Percentiles rank a stretch among this genome's conserved stretches.
These are phyloP conservation scores for Seriola dumerili DNA, from an alignment of 2,113 vertebrate genomes.

Conservation along the genomic window DNA sequence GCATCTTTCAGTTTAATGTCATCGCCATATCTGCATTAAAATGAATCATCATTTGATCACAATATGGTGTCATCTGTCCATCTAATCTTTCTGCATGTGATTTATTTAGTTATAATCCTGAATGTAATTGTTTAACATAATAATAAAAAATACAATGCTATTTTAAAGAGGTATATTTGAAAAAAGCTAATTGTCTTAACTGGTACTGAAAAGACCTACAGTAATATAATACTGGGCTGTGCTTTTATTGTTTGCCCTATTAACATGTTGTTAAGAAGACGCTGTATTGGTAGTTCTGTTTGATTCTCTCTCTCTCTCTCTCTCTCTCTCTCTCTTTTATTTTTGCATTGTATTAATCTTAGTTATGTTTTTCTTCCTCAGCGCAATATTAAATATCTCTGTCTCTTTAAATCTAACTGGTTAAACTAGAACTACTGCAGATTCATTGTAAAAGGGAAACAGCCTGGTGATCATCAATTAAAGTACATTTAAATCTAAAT, in stretches of 20 bases:
- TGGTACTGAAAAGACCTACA: constrained; percentile 87
- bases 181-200: constrained; percentile 88
- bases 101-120: constrained; percentile 88
- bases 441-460: constrained; percentile 90
- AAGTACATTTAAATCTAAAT: constrained; percentile 82
- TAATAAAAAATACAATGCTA: constrained; percentile 79
- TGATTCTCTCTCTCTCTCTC: constrained; percentile 49
- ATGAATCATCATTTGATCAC: constrained; percentile 61
- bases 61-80: constrained; percentile 84
- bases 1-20: constrained; percentile 63
- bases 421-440: constrained; percentile 85
- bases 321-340: constrained; percentile 27
- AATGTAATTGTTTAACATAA: constrained; percentile 91
- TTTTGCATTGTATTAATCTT: constrained; percentile 85
- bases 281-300: constrained; percentile 84
- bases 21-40: constrained; percentile 56
- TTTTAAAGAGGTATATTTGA: constrained; percentile 86
- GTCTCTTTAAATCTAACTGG: constrained; percentile 83
- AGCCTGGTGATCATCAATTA: constrained; percentile 91
- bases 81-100: constrained; percentile 94
- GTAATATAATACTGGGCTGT: constrained; percentile 86
- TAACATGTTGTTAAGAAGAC: constrained; percentile 87
- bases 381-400: constrained; percentile 88
- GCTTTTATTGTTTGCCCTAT: constrained; percentile 87
- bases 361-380: constrained; percentile 82